Conservation (phyloP, 2,888 invertebrate genomes). For the Cryptocheilus praepositus region DNA sequence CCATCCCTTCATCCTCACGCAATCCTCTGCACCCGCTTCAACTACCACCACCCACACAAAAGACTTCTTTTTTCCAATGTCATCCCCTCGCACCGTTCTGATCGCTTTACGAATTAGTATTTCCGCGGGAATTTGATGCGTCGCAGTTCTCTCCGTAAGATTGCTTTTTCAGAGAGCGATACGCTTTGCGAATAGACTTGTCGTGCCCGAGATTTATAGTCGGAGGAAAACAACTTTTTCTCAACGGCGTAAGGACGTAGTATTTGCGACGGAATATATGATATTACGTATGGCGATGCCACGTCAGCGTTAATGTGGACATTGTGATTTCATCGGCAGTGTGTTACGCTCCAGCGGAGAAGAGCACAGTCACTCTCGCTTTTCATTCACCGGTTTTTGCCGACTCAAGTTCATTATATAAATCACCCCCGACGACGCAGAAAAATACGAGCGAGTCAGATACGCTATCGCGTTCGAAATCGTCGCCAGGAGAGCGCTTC, state of each 20-base stretch:
- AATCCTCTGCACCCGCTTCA: conserved; percentile 26
- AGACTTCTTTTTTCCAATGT: background rate
- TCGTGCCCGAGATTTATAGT: background rate
- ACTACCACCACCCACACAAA: background rate
- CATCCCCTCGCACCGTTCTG: background rate
- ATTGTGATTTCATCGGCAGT: background rate
- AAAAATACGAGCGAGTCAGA: background rate
- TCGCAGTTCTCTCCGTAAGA: conserved; percentile 16
- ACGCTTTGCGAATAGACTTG: background rate
- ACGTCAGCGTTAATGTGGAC: background rate
- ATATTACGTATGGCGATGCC: background rate
- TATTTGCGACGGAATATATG: background rate
- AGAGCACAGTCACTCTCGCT: conserved; percentile 37
- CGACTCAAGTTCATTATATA: conserved; percentile 36
- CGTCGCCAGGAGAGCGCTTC: no score
- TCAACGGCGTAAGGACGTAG: background rate
- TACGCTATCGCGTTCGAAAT: background rate
- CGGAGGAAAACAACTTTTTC: conserved; percentile 7
- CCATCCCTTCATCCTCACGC: conserved; percentile 11
- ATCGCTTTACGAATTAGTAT: conserved; percentile 1
- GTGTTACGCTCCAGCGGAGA: conserved; percentile 2
- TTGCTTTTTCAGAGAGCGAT: background rate
- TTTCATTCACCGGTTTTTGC: conserved; percentile 25
- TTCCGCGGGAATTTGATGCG: conserved; percentile 6
- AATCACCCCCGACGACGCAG: conserved; percentile 14